phyloP scores from a whole-genome alignment of 1,140 invertebrate genomes.

The Reticulitermes speratus region DNA sequence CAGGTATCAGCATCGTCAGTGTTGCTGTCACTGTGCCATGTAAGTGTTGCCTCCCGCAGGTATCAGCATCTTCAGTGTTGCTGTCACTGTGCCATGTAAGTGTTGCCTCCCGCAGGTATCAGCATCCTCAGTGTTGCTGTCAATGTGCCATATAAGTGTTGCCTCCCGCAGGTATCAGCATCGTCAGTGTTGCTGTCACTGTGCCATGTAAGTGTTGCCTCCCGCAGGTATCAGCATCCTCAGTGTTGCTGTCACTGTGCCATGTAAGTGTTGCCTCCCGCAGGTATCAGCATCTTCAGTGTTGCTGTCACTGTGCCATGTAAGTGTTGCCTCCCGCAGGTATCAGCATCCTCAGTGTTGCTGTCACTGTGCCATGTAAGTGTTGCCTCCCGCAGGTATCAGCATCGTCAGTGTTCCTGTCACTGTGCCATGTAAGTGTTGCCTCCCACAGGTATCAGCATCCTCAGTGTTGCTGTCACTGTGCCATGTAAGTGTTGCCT shows the following conservation, averaged over 20 bases:
- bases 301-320: not conserved
- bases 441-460: conserved; percentile 65
- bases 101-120: conserved; percentile 55
- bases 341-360: conserved; percentile 66
- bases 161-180: conserved; percentile 65
- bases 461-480: conserved; percentile 49
- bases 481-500: not conserved
- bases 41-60: conserved; percentile 46
- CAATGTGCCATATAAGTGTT: not conserved
- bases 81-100: not conserved
- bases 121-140: conserved; percentile 60
- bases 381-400: conserved; percentile 55
- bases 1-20: conserved; percentile 68
- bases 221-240: conserved; percentile 72
- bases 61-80: conserved; percentile 66
- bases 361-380: not conserved
- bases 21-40: not conserved
- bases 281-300: conserved; percentile 72
- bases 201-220: not conserved
- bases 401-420: conserved; percentile 55
- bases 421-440: not conserved
- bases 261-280: not conserved
- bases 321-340: conserved; percentile 46
- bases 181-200: conserved; percentile 42
- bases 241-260: too few relatives aligned